Evolutionary conservation across 2,888 invertebrate species (phyloP).

Genomic region (Neuroscelio doddi): DNA sequence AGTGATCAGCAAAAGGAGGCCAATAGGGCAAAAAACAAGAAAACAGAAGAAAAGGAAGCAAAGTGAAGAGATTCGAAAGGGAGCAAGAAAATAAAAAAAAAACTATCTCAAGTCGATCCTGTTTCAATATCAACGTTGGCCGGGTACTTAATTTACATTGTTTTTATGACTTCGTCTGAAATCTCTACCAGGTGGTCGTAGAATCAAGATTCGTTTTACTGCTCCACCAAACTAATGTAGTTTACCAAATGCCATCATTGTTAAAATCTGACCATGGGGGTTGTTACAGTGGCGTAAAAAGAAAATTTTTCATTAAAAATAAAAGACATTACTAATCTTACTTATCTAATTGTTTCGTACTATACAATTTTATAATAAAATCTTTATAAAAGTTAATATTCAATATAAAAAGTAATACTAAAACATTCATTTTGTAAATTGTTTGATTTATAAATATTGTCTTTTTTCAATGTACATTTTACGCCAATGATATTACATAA

Average conservation of each 20-base stretch:
- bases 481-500: too few species aligned
- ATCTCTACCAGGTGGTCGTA: conserved; percentile 25
- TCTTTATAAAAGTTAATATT: too few species aligned
- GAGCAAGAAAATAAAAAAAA: conserved; percentile 25
- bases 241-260: conserved; percentile 13
- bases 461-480: too few species aligned
- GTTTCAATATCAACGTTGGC: conserved; percentile 28
- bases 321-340: too few species aligned
- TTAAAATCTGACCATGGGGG: conserved; percentile 8
- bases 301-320: not conserved
- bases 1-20: not conserved
- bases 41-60: conserved; percentile 15
- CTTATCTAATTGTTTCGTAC: too few species aligned
- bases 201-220: conserved; percentile 23
- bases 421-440: too few species aligned
- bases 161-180: conserved; percentile 29
- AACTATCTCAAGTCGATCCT: conserved; percentile 26
- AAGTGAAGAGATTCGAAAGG: conserved; percentile 14
- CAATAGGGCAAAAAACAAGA: conserved; percentile 8
- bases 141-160: conserved; percentile 31
- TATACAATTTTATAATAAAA: too few species aligned
- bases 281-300: not conserved
- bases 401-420: too few species aligned
- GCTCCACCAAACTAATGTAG: conserved; percentile 18
- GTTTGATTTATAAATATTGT: too few species aligned